phyloP scores from a whole-genome alignment of 2,113 vertebrate genomes.

The Sialia sialis region DNA sequence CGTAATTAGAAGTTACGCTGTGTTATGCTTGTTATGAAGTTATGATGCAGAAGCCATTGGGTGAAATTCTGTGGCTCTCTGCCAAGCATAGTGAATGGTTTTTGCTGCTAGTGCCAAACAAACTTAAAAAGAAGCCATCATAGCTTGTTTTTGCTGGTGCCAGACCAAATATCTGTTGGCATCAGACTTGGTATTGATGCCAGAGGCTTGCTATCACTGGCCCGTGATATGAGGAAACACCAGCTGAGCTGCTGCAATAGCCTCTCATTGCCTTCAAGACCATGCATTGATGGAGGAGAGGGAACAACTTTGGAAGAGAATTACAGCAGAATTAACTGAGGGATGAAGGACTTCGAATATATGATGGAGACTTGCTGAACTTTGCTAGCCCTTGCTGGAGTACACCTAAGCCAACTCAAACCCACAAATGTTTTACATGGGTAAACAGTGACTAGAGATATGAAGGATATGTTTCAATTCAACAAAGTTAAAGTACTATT shows the following conservation, averaged over 20 bases:
- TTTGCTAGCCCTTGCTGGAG: constrained; percentile 16
- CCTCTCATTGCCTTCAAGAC: neutral
- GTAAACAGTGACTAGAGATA: constrained; percentile 31
- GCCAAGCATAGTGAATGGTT: constrained; percentile 41
- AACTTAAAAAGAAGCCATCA: constrained; percentile 61
- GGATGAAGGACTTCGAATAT: neutral
- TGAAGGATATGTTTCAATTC: constrained; percentile 2
- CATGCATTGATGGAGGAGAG: neutral
- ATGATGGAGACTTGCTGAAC: neutral
- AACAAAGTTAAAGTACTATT: neutral
- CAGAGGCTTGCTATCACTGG: constrained; percentile 63
- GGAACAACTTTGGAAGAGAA: neutral
- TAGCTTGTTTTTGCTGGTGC: constrained; percentile 55
- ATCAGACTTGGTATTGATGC: constrained; percentile 46
- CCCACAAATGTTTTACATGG: neutral
- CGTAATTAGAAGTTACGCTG: neutral
- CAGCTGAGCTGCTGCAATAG: neutral
- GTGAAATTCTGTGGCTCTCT: constrained; percentile 38
- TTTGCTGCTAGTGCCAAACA: constrained; percentile 51
- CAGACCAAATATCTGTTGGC: constrained; percentile 59
- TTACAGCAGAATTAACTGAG: neutral
- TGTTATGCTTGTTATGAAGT: constrained; percentile 29
- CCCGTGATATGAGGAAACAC: constrained; percentile 32
- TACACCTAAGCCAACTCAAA: neutral
- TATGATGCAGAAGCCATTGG: constrained; percentile 45